Conservation (phyloP, 2,113 vertebrate genomes). For the Butorides virescens region DNA sequence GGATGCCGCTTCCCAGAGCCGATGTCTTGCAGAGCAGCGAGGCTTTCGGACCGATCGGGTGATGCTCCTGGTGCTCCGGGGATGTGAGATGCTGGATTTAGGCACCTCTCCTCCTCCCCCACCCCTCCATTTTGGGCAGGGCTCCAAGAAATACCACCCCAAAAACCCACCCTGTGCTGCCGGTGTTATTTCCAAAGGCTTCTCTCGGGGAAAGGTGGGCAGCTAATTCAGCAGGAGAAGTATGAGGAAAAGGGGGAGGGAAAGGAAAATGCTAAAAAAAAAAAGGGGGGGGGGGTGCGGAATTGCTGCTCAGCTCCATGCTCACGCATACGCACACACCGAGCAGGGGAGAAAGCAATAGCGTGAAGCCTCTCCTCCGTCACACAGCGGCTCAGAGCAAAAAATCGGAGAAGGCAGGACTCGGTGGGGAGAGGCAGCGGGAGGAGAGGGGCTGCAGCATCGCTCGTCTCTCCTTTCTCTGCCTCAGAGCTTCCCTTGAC, state of each 20-base stretch:
- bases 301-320: not conserved
- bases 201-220: not conserved
- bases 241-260: not conserved
- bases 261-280: not conserved
- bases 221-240: not conserved
- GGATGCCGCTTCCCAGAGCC: conserved; percentile 28
- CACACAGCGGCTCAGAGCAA: not conserved
- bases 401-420: not conserved
- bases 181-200: not conserved
- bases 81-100: conserved; percentile 4
- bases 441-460: not conserved
- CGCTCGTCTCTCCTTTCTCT: not conserved
- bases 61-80: not conserved
- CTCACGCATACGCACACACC: rapidly evolving
- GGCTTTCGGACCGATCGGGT: not conserved
- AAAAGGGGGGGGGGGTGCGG: rapidly evolving
- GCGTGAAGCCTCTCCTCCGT: not conserved
- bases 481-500: not conserved
- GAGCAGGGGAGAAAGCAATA: not conserved
- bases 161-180: not conserved
- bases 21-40: conserved; percentile 36
- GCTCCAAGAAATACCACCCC: not conserved
- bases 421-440: not conserved
- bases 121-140: conserved; percentile 16
- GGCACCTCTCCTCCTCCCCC: conserved; percentile 9